Conservation (phyloP, 2,888 invertebrate species). For the Microdon myrmicae region DNA sequence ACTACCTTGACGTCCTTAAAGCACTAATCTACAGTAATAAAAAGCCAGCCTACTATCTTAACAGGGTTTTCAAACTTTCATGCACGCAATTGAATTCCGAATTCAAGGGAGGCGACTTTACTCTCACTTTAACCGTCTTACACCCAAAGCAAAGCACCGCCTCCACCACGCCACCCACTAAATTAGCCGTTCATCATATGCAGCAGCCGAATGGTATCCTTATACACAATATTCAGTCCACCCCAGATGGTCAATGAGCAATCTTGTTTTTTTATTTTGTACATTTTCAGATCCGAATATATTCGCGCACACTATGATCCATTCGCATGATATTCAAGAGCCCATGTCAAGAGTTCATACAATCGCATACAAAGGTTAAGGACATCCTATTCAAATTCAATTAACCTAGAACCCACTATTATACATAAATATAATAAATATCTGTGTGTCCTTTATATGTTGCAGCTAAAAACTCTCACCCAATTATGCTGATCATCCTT, state of each 20-base stretch:
- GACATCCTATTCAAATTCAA: not conserved
- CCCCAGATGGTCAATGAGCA: no score
- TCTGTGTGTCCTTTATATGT: constrained; percentile 12
- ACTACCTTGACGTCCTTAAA: constrained; percentile 63
- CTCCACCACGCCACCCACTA: constrained; percentile 71
- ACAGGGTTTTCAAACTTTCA: constrained; percentile 93
- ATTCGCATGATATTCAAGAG: constrained; percentile 64
- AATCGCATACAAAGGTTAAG: constrained; percentile 62
- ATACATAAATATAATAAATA: no score
- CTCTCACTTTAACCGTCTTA: constrained; percentile 90
- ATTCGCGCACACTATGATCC: constrained; percentile 65
- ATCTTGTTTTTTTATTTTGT: no score
- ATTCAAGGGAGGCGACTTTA: constrained; percentile 95
- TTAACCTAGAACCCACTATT: no score
- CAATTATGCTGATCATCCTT: constrained; percentile 65
- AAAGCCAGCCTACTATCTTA: constrained; percentile 94
- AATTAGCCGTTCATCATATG: constrained; percentile 64
- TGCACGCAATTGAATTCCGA: constrained; percentile 94
- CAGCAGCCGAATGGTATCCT: constrained; percentile 51
- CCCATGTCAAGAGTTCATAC: constrained; percentile 62
- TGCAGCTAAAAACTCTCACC: constrained; percentile 64
- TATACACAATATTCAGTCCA: not conserved
- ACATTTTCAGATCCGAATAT: constrained; percentile 66
- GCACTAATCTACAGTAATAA: constrained; percentile 90
- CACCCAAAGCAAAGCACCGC: constrained; percentile 77